Base-by-base conservation (phyloP, 1,140 invertebrate species). In the Drosophila paulistorum region DNA sequence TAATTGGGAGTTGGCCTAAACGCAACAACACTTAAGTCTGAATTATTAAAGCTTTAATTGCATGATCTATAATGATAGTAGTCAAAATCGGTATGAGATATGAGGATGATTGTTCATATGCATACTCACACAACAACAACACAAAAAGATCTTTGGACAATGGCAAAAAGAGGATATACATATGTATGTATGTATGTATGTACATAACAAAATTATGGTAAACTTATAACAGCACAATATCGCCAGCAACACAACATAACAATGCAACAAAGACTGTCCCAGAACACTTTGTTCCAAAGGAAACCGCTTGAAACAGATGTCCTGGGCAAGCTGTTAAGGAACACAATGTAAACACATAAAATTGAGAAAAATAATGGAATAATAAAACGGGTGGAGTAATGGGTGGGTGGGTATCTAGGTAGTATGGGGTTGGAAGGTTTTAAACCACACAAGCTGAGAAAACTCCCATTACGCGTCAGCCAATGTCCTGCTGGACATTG, bases 371-470 rank as follows among this genome's bases (percentile, higher is more conserved):
- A 74, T 17, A 62, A 63, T 65, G n/a, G 0, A 48, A 60, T 14
- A 70, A n/a, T 64, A 68, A 69, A 73, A 6, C 37, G 60, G 59
- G 23, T 14, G 20, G 7, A 51, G 23, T 7, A 37, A 17, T 54
- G 26, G 57, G 14, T 39, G 33, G n/a, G 33, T 5, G 33, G 55
- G 23, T 11, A 13, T 13, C 3, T 30, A 30, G 59, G 35, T 23
- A 4, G 7, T 20, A 67, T 11, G 64, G 4, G 39, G 54, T n/a
- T n/a, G 39, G 17, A 69, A 68, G 51, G 71, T 75, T 79, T 92
- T 93, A 96, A 93, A 96, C 94, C 93, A 95, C 95, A 93, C 95
- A 96, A 94, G 95, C 95, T 93, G 95, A 95, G 93, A 96, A 95
- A 93, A 96, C 94, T 93, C 94, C 95, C 94, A 95, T 94, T 92